These are phyloP conservation scores for Erpobdella octoculata DNA, from an alignment of 2,888 invertebrate genomes.

Conservation along the genomic window DNA sequence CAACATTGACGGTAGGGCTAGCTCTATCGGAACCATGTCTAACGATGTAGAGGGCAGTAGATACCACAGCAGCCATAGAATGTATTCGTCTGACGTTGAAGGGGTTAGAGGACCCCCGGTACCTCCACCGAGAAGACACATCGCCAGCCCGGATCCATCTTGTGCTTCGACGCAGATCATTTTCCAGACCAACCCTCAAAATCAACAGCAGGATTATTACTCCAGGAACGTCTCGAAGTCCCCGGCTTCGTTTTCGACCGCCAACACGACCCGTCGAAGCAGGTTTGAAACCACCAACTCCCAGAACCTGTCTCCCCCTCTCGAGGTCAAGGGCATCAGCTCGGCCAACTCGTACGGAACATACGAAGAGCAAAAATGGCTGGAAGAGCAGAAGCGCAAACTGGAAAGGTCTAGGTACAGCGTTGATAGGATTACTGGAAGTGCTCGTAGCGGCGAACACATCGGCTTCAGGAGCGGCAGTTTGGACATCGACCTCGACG, in stretches of 20 bases:
- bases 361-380: background rate
- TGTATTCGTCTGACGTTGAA: background rate
- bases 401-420: background rate
- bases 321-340: conserved; percentile 14
- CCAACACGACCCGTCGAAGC: background rate
- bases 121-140: background rate
- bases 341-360: background rate
- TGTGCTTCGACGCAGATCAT: background rate
- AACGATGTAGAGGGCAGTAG: background rate
- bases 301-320: conserved; percentile 12
- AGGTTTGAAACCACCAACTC: conserved; percentile 23
- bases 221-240: background rate
- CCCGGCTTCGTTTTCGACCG: background rate
- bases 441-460: background rate
- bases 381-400: conserved; percentile 4
- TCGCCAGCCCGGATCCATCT: background rate
- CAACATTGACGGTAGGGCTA: background rate
- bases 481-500: conserved; percentile 20
- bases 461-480: conserved; percentile 15
- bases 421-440: background rate
- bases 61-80: background rate
- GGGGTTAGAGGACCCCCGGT: background rate
- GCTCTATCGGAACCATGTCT: background rate
- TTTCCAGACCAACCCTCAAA: background rate
- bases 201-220: background rate